A percentile compares a stretch with the other conserved stretches of the same genome.
These are phyloP conservation scores for Chunga burmeisteri DNA, from an alignment of 2,113 vertebrate species.

Conservation along the genomic window DNA sequence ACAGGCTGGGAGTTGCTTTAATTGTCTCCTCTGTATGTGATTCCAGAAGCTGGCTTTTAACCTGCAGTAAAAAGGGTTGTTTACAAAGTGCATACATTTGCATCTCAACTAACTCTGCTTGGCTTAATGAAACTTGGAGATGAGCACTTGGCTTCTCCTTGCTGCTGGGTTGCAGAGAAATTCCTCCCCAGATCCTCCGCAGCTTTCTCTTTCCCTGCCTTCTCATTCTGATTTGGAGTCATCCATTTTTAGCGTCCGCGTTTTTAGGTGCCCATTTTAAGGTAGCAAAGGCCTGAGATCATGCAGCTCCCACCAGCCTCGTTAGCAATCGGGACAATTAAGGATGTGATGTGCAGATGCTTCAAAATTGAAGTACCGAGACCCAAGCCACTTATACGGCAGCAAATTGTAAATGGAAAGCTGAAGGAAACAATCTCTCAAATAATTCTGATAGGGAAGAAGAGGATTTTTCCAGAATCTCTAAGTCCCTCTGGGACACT, in stretches of 20 bases:
- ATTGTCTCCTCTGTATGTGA: slow-evolving; percentile 20
- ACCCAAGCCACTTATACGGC: background rate
- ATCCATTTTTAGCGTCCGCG: background rate
- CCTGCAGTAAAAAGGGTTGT: slow-evolving; percentile 32
- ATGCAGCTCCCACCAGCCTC: background rate
- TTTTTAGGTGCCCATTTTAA: background rate
- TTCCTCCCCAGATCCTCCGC: background rate
- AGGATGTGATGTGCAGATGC: background rate
- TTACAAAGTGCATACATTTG: slow-evolving; percentile 40
- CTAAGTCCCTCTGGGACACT: background rate
- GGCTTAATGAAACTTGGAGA: background rate
- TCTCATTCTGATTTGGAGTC: background rate
- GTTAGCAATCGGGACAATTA: background rate
- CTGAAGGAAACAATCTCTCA: background rate
- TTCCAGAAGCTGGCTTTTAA: slow-evolving; percentile 35
- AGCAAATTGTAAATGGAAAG: background rate
- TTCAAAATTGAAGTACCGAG: background rate
- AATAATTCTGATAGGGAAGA: background rate
- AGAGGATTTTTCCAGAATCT: background rate
- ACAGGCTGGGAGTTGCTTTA: background rate
- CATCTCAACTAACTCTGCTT: slow-evolving; percentile 7
- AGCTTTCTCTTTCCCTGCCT: background rate
- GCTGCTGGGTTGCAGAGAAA: background rate
- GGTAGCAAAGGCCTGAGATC: background rate
- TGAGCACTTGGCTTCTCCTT: background rate